Evolutionary conservation across 2,113 vertebrate genomes (phyloP), one percentile per base, ranked within the genome.

Genomic region (Zosterops hypoxanthus): DNA sequence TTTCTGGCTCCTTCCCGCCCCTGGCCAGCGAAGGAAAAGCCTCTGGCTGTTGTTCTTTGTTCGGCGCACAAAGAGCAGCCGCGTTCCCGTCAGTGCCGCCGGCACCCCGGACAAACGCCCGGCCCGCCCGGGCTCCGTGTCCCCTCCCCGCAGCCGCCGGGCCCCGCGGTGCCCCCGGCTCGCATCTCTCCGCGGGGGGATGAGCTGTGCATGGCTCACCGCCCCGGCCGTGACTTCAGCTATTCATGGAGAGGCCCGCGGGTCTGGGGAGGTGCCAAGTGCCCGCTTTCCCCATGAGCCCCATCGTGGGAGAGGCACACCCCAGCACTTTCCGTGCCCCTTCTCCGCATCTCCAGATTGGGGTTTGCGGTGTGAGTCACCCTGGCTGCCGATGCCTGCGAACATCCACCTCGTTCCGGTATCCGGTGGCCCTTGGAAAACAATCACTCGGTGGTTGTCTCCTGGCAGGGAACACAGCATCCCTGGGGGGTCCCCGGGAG

Each of bases 41-140:
- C 5, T 10, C 72, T 29, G 52, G 77, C 64, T 72, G 55, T 90
- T 82, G 86, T 94, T 91, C 96, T 96, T 96, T 96, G 96, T 96
- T 94, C 69, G 2, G 0, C 0, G 29, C 83, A 94, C 91, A 96
- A 96, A 96, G 89, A 33, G 52, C 90, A 57, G 82, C 70, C 0
- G 36, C 42, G n/a, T 66, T 83, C 80, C 91, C 80, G 70, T 52
- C 50, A 21, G 41, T 50, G 76, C 66, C 9, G 18, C 85, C 3
- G 5, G 33, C 12, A 17, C 39, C 31, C 39, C 20, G 66, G 66
- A 94, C 86, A 92, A 94, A 95, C 77, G 78, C 78, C 31, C 3
- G 41, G 21, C 61, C 56, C 77, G 78, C 78, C 31, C 3, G 41
- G 21, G 65, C 56, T 17, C 17, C 2, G 80, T 36, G 53, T 11